Percentiles rank a stretch among this genome's conserved stretches.
phyloP scores from a whole-genome alignment of 2,797 vertebrate species.

The Siniperca obscura region DNA sequence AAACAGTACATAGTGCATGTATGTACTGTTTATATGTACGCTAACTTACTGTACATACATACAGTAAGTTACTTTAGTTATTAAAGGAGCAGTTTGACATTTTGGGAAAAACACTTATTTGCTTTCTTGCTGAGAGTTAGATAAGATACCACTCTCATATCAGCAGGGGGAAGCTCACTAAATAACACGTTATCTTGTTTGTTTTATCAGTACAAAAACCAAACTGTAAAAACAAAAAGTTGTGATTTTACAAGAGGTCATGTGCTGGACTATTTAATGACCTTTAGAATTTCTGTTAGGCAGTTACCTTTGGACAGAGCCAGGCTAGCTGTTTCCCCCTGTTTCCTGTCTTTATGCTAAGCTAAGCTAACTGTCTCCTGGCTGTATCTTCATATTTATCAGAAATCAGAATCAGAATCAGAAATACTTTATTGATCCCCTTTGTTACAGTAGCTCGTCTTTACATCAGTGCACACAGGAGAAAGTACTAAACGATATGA shows the following conservation, averaged over 20 bases:
- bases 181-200: not conserved
- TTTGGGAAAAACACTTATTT: not conserved
- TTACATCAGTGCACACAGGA: no score
- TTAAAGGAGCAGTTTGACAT: not conserved
- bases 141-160: constrained; percentile 24
- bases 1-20: not conserved
- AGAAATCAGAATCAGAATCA: no score
- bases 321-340: not conserved
- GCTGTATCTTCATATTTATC: not conserved
- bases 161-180: not conserved
- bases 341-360: not conserved
- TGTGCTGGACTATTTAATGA: not conserved
- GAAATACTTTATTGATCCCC: no score
- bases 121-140: constrained; percentile 8
- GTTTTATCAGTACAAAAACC: not conserved
- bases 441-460: no score
- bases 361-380: not conserved
- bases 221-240: not conserved
- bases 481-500: no score
- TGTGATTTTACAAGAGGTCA: not conserved
- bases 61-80: not conserved
- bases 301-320: not conserved
- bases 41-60: not conserved
- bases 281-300: not conserved
- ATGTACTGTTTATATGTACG: not conserved